Conservation (phyloP, 2,113 vertebrate genomes). For the Saccopteryx bilineata region DNA sequence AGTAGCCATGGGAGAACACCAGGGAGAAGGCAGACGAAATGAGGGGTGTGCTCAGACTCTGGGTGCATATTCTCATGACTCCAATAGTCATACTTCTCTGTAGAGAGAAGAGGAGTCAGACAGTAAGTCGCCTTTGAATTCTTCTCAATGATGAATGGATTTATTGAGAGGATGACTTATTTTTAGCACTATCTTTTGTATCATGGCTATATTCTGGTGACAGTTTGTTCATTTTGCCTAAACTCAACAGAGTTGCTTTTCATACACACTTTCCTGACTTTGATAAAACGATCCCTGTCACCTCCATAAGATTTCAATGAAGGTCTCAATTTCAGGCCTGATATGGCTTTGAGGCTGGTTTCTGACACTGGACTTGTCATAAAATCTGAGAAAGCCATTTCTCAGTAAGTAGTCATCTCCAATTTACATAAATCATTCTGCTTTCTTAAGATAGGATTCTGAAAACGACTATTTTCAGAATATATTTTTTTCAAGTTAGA, state of each 20-base stretch:
- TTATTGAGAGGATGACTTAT: not conserved
- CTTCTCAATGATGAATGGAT: conserved; percentile 32
- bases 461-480: conserved; percentile 33
- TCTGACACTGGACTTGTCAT: not conserved
- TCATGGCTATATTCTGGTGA: not conserved
- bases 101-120: not conserved
- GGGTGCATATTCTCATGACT: not conserved
- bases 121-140: not conserved
- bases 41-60: not conserved
- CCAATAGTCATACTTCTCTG: not conserved
- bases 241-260: not conserved
- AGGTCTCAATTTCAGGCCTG: not conserved
- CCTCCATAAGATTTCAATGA: not conserved
- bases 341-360: not conserved
- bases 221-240: not conserved
- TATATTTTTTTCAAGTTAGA: conserved; percentile 24
- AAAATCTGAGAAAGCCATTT: not conserved
- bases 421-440: not conserved
- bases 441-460: conserved; percentile 27
- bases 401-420: not conserved
- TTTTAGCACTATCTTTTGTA: conserved; percentile 47
- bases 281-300: not conserved
- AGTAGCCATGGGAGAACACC: not conserved
- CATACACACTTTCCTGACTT: not conserved
- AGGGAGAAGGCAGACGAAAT: not conserved